A percentile compares a stretch with the other conserved stretches of the same genome.
Conservation (phyloP, 2,113 vertebrate species). For the Sitta europaea region DNA sequence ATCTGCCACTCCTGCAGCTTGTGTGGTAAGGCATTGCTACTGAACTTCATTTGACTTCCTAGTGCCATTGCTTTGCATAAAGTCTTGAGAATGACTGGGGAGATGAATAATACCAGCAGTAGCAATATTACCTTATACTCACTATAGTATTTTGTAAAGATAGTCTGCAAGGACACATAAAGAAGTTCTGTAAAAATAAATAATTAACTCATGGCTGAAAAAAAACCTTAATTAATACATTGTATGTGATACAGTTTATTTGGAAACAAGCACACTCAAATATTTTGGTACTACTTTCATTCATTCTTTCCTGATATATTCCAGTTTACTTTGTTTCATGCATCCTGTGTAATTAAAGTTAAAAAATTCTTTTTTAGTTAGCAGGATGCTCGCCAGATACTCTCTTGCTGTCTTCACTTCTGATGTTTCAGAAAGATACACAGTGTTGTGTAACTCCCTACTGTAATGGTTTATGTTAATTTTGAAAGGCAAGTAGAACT, state of each 20-base stretch:
- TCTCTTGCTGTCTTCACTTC: neutral
- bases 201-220: neutral
- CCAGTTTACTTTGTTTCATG: neutral
- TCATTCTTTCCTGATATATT: neutral
- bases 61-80: neutral
- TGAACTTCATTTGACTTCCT: slow-evolving; percentile 11
- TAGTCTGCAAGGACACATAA: neutral
- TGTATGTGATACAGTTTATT: neutral
- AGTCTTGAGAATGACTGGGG: neutral
- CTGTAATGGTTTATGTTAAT: neutral
- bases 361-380: neutral
- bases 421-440: neutral
- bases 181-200: neutral
- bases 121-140: neutral
- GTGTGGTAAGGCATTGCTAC: neutral
- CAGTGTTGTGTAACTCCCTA: neutral
- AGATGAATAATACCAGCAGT: neutral
- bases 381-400: neutral
- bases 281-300: neutral
- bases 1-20: slow-evolving; percentile 23
- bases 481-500: neutral
- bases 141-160: neutral
- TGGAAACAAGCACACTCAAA: neutral
- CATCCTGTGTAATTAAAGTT: neutral
- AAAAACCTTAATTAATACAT: neutral